Percentiles rank a stretch among this genome's conserved stretches.
phyloP scores from a whole-genome alignment of 2,888 invertebrate genomes.

The Drosophila limbata region DNA sequence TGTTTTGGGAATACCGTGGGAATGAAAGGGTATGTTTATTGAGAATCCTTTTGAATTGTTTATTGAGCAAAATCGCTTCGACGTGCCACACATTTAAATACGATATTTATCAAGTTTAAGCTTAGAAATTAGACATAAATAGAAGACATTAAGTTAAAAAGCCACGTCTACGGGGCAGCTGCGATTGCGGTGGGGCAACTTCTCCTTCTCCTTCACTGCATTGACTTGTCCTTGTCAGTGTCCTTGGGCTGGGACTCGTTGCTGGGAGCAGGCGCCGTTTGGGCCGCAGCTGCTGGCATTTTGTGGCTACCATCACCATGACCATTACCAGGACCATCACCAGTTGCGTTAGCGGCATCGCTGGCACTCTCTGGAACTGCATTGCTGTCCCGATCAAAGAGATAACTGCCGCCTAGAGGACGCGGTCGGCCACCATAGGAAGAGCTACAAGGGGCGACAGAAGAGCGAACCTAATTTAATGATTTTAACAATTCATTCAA shows the following conservation, averaged over 20 bases:
- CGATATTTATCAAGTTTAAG: slow-evolving; percentile 41
- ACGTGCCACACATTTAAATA: slow-evolving; percentile 24
- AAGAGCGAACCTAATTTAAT: slow-evolving; percentile 85
- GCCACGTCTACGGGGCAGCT: slow-evolving; percentile 58
- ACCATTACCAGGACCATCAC: slow-evolving; percentile 41
- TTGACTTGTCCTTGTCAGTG: slow-evolving; percentile 43
- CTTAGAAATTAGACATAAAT: slow-evolving; percentile 73
- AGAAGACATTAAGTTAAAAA: slow-evolving; percentile 57
- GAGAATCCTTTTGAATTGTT: slow-evolving; percentile 71
- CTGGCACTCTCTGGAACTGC: slow-evolving; percentile 66
- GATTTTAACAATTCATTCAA: slow-evolving; percentile 69
- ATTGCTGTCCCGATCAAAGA: slow-evolving; percentile 84
- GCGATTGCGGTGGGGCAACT: slow-evolving; percentile 14
- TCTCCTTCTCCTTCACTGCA: slow-evolving; percentile 13
- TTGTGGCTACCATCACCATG: slow-evolving; percentile 32
- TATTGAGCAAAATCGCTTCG: slow-evolving; percentile 65
- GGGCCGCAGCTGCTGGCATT: slow-evolving; percentile 70
- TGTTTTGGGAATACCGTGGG: slow-evolving; percentile 1
- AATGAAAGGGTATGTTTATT: slow-evolving; percentile 12
- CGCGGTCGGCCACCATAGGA: slow-evolving; percentile 84
- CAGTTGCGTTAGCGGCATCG: slow-evolving; percentile 55
- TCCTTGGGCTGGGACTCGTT: slow-evolving; percentile 31
- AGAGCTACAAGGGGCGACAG: slow-evolving; percentile 85
- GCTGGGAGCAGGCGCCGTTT: slow-evolving; percentile 56
- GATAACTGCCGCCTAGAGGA: slow-evolving; percentile 84